Conservation (phyloP, 2,797 vertebrate species). For the Poeciliopsis paucimaculata region DNA sequence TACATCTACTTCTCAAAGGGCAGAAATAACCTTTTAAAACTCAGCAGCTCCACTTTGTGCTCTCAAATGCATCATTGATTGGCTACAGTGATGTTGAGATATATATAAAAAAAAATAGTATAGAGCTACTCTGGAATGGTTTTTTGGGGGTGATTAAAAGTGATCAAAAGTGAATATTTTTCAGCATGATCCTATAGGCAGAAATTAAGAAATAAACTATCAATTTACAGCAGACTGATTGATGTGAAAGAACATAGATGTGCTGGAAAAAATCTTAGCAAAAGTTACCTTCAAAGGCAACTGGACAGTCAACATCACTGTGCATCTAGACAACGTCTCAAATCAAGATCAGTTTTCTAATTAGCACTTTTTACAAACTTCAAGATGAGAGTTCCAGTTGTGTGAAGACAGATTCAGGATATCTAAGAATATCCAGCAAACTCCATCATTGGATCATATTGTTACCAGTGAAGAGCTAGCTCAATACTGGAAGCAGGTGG, state of each 20-base stretch:
- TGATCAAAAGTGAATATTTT: background rate
- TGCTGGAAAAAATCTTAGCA: background rate
- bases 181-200: background rate
- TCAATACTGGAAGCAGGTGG: background rate
- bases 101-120: background rate
- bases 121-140: background rate
- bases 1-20: conserved; percentile 31
- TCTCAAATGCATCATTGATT: background rate
- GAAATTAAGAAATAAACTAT: background rate
- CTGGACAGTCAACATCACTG: background rate
- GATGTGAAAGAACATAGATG: background rate
- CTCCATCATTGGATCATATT: background rate
- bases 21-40: conserved; percentile 12
- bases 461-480: background rate
- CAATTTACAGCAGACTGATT: background rate
- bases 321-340: background rate
- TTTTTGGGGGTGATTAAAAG: background rate
- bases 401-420: background rate
- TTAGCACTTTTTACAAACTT: background rate
- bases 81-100: background rate
- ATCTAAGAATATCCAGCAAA: background rate
- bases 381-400: background rate
- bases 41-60: background rate
- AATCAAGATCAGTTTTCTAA: background rate
- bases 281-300: background rate